Evolutionary conservation across 1,140 invertebrate species (phyloP).

Genomic region (Drosophila kepulauana): DNA sequence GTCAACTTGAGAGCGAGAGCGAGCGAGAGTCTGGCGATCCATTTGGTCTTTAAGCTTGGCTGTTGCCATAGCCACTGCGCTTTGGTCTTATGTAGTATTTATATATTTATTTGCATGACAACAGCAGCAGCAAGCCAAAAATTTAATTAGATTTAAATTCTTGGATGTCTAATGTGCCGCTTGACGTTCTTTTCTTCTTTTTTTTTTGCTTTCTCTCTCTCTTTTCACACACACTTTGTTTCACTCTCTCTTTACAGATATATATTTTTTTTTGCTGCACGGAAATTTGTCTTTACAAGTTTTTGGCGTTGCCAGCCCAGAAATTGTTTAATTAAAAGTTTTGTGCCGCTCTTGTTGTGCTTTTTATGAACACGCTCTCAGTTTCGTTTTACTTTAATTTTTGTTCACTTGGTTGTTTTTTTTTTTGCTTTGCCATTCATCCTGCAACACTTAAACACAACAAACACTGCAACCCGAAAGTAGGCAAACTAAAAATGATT

Average conservation of each 20-base stretch:
- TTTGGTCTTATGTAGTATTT: constrained; percentile 44
- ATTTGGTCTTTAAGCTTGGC: constrained; percentile 67
- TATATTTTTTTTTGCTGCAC: constrained; percentile 23
- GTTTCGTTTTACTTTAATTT: constrained; percentile 46
- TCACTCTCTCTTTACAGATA: constrained; percentile 21
- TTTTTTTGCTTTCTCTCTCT: background rate
- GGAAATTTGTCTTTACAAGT: constrained; percentile 78
- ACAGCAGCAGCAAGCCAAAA: constrained; percentile 61
- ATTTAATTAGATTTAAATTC: constrained; percentile 83
- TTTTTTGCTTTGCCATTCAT: constrained; percentile 6
- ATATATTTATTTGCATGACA: constrained; percentile 75
- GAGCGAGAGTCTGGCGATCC: constrained; percentile 22
- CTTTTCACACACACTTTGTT: background rate
- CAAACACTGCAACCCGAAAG: constrained; percentile 27
- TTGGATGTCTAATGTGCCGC: constrained; percentile 66
- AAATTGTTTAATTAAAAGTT: constrained; percentile 84
- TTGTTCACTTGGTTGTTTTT: constrained; percentile 5
- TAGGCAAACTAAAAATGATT: constrained; percentile 46
- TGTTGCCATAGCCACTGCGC: constrained; percentile 63
- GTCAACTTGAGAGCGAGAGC: constrained; percentile 61
- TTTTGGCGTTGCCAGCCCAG: constrained; percentile 61
- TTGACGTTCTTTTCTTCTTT: constrained; percentile 21
- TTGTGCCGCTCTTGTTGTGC: constrained; percentile 55
- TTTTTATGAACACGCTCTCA: constrained; percentile 52
- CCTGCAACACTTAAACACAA: constrained; percentile 39